Conservation (phyloP, 2,888 invertebrate species). For the Ectobius pallidus region DNA sequence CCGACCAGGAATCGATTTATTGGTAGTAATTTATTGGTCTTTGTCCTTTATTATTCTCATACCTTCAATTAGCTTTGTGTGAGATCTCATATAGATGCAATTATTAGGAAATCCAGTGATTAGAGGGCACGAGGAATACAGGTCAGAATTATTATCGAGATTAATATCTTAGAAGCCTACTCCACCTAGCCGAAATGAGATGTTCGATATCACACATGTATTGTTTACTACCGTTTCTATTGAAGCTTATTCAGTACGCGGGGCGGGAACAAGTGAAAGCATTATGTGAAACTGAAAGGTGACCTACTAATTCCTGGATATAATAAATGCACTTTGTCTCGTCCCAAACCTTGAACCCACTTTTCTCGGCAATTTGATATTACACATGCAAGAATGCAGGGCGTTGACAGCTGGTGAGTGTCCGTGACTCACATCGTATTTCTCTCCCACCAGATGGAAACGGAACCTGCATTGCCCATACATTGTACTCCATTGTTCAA, state of each 20-base stretch:
- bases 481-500: no score
- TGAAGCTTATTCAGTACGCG: not conserved
- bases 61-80: no score
- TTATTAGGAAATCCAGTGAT: no score
- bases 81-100: no score
- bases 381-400: conserved; percentile 3
- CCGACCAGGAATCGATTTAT: no score
- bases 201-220: no score
- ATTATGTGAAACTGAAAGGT: not conserved
- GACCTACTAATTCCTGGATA: not conserved
- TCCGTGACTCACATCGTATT: not conserved
- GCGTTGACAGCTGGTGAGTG: not conserved
- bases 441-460: not conserved
- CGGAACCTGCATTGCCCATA: not conserved
- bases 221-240: not conserved
- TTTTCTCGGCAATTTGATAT: not conserved
- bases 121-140: no score
- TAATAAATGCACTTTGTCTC: not conserved
- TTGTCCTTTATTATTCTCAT: no score
- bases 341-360: conserved; percentile 8
- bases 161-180: no score
- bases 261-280: not conserved
- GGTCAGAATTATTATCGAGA: no score
- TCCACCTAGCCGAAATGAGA: no score
- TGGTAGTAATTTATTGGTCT: no score